Base-by-base conservation (phyloP, 2,888 invertebrate species). In the Papilio gigon region DNA sequence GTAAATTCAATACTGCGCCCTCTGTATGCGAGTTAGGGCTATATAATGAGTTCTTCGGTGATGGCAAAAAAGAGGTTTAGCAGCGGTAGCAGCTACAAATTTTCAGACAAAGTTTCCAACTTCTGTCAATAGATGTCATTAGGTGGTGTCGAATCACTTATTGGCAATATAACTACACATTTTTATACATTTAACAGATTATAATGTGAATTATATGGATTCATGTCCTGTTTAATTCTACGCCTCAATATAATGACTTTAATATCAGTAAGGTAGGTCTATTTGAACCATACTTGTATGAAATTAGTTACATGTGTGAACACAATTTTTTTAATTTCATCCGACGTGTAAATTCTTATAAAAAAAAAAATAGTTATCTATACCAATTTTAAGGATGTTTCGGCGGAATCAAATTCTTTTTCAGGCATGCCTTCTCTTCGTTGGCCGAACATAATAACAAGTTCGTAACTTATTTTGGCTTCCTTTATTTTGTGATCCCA, bases 401-500 rank as follows among this genome's bases (percentile, higher is more conserved):
- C 47, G 47, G 47, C 47, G 47, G 53, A 27, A 9, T 56, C 30
- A 4, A 9, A 5, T 17, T 50, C 50, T 50, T 5, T 25, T 22
- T 50, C 50, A 6, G 50, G 12, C 4, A 30, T 8, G 30, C 27
- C 17, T 56, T 30, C 30, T 30, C n/a, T 56, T 9, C 17, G 53
- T 4, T 56, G 53, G n/a, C 30, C 30, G n/a, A 78, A 82, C 83
- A 84, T 86, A 12, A 85, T 76, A 0, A 79, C 79, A 0, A 90
- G 72, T 0, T 84, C 83, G 60, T 90, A 96, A n/a, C 95, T 92
- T 74, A 94, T 92, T 85, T 95, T 95, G 1, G 97, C 97, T 82
- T 96, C 95, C 70, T 93, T 92, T 37, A 97, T 88, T 71, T 95
- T 94, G 50, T 95, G 94, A 71, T 95, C 93, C 96, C 96, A 97